Conservation (phyloP, 37 sponge, comb jelly and placozoan genomes). For the Mnemiopsis leidyi region DNA sequence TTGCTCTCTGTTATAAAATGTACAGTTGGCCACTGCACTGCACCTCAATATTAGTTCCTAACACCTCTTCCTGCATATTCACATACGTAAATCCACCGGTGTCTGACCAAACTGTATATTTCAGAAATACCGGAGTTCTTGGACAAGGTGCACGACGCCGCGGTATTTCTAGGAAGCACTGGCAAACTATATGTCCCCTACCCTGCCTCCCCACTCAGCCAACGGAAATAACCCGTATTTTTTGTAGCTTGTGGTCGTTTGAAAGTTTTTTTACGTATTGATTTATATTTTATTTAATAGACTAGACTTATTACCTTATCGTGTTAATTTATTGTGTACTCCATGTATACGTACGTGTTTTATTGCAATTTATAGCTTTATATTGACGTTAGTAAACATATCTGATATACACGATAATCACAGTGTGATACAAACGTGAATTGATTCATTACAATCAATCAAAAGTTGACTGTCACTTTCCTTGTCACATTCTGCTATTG, state of each 20-base stretch:
- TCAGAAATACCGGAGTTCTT: constrained; percentile 57
- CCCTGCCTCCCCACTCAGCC: neutral
- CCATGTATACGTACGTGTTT: neutral
- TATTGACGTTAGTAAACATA: no score
- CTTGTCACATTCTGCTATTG: no score
- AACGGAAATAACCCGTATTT: neutral
- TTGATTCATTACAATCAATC: no score
- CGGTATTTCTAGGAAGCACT: neutral
- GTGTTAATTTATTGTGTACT: neutral
- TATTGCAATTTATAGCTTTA: neutral
- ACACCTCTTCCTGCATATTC: neutral
- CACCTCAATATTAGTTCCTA: no score
- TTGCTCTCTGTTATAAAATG: no score
- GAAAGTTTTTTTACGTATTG: neutral
- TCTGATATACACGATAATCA: no score
- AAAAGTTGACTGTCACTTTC: neutral
- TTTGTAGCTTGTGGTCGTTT: neutral
- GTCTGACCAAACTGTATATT: neutral
- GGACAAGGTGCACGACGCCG: constrained; percentile 51
- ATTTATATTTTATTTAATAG: neutral
- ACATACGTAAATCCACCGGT: no score
- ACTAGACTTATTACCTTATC: neutral
- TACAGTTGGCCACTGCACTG: no score
- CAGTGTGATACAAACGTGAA: no score
- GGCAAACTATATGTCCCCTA: constrained; percentile 60